These are phyloP conservation scores for Meleagris gallopavo DNA, from an alignment of 2,113 vertebrate species.

Conservation along the genomic window DNA sequence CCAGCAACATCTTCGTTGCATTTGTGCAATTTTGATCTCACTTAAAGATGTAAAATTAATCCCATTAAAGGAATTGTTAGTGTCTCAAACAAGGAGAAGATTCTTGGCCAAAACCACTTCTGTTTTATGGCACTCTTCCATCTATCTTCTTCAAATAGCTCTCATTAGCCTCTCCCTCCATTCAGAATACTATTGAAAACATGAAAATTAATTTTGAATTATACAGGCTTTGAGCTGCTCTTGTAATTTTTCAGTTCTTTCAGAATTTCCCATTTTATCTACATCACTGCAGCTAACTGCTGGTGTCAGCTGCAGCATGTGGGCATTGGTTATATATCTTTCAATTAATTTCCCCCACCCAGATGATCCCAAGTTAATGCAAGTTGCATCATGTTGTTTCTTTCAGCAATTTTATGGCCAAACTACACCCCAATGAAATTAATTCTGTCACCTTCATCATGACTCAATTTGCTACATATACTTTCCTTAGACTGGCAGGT, in stretches of 20 bases:
- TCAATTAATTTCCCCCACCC: not conserved
- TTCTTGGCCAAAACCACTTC: not conserved
- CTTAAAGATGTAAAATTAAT: conserved; percentile 2
- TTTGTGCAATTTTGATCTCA: not conserved
- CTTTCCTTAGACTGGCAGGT: conserved; percentile 4
- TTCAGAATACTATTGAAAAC: not conserved
- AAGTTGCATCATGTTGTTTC: not conserved
- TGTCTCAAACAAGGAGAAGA: not conserved
- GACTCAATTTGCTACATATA: not conserved
- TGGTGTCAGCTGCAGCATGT: not conserved
- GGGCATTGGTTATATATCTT: not conserved
- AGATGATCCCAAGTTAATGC: not conserved
- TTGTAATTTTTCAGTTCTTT: conserved; percentile 12
- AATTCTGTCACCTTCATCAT: conserved; percentile 12
- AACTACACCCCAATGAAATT: not conserved
- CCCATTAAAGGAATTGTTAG: not conserved
- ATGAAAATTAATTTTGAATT: conserved; percentile 43
- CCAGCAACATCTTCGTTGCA: not conserved
- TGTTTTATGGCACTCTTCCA: conserved; percentile 33
- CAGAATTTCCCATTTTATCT: not conserved
- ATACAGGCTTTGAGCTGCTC: not conserved
- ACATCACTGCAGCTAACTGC: not conserved
- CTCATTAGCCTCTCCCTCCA: not conserved
- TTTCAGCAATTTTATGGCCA: conserved; percentile 25
- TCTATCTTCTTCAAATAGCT: conserved; percentile 24